Conservation (phyloP, 2,888 invertebrate species). For the Chymomyza fuscimana region DNA sequence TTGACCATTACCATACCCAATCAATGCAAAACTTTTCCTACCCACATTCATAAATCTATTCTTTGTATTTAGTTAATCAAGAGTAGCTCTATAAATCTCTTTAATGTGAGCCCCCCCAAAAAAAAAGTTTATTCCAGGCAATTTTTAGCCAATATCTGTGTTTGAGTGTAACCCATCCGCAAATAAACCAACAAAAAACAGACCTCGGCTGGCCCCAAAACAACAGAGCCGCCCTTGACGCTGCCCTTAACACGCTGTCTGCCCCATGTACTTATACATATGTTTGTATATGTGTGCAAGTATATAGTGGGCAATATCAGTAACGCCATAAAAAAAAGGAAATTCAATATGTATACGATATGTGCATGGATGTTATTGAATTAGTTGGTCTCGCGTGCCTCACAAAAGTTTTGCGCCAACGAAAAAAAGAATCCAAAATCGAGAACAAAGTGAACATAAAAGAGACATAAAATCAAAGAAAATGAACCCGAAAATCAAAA, state of each 20-base stretch:
- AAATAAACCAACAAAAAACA: not conserved
- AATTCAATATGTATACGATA: constrained; percentile 12
- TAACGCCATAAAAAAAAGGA: not conserved
- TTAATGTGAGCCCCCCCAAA: not conserved
- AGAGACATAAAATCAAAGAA: constrained; percentile 46
- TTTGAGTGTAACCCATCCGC: not conserved
- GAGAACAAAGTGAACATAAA: constrained; percentile 1
- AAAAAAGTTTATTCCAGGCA: not conserved
- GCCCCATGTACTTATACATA: not conserved
- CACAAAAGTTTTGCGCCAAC: constrained; percentile 13
- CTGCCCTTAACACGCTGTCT: not conserved
- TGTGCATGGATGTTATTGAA: constrained; percentile 19
- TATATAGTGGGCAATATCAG: not conserved
- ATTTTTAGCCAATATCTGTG: not conserved
- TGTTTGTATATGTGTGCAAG: not conserved
- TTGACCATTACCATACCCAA: too few relatives aligned
- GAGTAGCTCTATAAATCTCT: not conserved
- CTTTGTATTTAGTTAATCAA: too few relatives aligned
- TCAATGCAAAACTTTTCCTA: too few relatives aligned
- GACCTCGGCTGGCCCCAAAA: not conserved
- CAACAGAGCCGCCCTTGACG: not conserved
- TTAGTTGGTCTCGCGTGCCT: constrained; percentile 34
- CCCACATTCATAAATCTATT: too few relatives aligned
- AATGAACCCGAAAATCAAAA: constrained; percentile 22
- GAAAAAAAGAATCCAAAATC: constrained; percentile 38